Conservation (phyloP, 2,113 vertebrate genomes). For the Chaetops frenatus region DNA sequence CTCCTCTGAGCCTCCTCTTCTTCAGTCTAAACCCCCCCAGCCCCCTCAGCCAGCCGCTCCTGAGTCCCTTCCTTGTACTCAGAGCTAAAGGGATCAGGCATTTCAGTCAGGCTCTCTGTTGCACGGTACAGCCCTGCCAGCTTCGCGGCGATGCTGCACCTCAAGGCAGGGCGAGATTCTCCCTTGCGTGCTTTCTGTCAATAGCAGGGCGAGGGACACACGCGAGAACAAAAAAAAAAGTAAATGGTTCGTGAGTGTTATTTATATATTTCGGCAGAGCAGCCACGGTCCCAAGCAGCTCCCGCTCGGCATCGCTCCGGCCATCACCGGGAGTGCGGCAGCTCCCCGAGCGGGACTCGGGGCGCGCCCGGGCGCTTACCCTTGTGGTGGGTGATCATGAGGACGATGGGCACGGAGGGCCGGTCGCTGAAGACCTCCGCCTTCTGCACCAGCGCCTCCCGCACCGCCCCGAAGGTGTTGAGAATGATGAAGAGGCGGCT, state of each 20-base stretch:
- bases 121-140: neutral
- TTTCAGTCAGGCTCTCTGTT: accelerated
- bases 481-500: slow-evolving; percentile 75
- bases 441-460: slow-evolving; percentile 84
- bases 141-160: neutral
- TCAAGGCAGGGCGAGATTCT: accelerated
- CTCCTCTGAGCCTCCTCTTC: neutral
- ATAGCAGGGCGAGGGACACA: neutral
- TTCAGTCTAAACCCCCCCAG: neutral
- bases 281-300: neutral
- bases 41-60: neutral
- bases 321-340: neutral
- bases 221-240: accelerated
- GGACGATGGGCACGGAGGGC: slow-evolving; percentile 79
- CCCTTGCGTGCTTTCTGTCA: accelerated
- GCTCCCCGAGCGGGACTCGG: neutral
- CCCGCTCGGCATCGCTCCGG: accelerated
- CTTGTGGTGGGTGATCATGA: slow-evolving; percentile 85
- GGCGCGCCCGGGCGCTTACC: slow-evolving; percentile 63
- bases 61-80: accelerated
- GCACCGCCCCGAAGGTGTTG: slow-evolving; percentile 81
- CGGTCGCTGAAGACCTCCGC: slow-evolving; percentile 90
- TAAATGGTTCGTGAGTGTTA: accelerated
- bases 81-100: accelerated
- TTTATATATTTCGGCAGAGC: neutral